Evolutionary conservation across 2,888 invertebrate genomes (phyloP), one percentile per base, ranked within the genome.

Genomic region (Epinotia nisella): DNA sequence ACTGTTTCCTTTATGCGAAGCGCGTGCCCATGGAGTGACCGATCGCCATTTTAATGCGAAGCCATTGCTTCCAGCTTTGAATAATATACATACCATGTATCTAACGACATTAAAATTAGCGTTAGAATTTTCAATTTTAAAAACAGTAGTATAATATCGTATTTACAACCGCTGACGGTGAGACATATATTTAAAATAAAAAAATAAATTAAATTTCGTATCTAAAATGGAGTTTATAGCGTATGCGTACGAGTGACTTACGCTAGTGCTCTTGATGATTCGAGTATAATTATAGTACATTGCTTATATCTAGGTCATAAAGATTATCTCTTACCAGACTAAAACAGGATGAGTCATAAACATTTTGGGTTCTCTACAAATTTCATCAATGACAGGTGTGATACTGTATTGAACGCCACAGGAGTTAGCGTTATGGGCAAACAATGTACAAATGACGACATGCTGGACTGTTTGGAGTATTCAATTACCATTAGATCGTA

Each of bases 51-150:
- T 49, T 13, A 10, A 10, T 19, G 4, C 13, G 51, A 29, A 29
- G 19, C 51, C 64, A 17, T 13, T 64, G 29, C 2, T 13, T n/a
- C 4, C 10, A 13, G 17, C 7, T 3, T 1, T 11, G 56, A 61
- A 49, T 51, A 64, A 65, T 17, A 35, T 58, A 59, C 53, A 71
- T 35, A 70, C 39, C 39, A 70, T 59, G 49, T 45, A 51, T 56
- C 62, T 68, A 72, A 68, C 61, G 67, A 62, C 67, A 68, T 72
- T 68, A 72, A 51, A 62, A 19, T 62, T 72, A 72, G 66, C 62
- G 56, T 72, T 72, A 72, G 68, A 72, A 72, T 68, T 72, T 68
- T 68, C 49, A 71, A 62, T 62, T 62, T 72, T 72, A 61, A 62
- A 72, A 72, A 68, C 67, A 68, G 49, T 65, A 65, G 49, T 72